Evolutionary conservation across 1,140 invertebrate species (phyloP).

Genomic region (Drosophila malerkotliana): DNA sequence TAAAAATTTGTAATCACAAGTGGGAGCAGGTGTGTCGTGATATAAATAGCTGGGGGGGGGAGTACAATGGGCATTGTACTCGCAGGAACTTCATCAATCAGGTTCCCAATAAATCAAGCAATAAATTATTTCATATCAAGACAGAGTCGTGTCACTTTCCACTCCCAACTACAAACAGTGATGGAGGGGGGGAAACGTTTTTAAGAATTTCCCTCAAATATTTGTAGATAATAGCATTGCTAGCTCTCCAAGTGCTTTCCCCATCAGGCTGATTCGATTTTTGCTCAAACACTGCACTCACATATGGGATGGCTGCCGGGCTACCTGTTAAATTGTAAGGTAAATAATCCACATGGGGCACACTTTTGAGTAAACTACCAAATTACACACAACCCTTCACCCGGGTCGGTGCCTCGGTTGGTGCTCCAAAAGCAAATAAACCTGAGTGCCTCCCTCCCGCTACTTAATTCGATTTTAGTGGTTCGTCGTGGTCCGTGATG

Average conservation of each 20-base stretch:
- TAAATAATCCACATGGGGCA: constrained; percentile 65
- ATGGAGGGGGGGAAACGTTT: background rate
- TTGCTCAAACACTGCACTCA: background rate
- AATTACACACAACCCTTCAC: constrained; percentile 49
- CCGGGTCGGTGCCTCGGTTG: constrained; percentile 6
- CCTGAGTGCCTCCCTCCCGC: constrained; percentile 41
- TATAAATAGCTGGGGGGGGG: background rate
- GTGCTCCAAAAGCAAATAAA: constrained; percentile 61
- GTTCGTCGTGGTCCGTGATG: constrained; percentile 26
- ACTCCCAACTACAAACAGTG: constrained; percentile 21
- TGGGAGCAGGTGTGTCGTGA: constrained; percentile 47
- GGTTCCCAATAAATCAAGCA: constrained; percentile 66
- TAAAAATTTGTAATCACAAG: constrained; percentile 52
- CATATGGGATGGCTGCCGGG: constrained; percentile 8
- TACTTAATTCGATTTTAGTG: constrained; percentile 48
- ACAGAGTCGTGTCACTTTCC: constrained; percentile 62
- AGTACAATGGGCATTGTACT: constrained; percentile 7
- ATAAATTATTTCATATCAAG: constrained; percentile 71
- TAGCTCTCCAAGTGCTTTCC: background rate
- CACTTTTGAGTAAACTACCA: constrained; percentile 64
- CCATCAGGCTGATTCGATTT: constrained; percentile 16
- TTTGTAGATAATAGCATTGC: background rate
- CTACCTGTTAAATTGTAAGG: constrained; percentile 72
- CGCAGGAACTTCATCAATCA: constrained; percentile 73
- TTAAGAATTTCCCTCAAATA: background rate